Evolutionary conservation across 2,888 invertebrate genomes (phyloP).

Genomic region (Nomada ferruginata): DNA sequence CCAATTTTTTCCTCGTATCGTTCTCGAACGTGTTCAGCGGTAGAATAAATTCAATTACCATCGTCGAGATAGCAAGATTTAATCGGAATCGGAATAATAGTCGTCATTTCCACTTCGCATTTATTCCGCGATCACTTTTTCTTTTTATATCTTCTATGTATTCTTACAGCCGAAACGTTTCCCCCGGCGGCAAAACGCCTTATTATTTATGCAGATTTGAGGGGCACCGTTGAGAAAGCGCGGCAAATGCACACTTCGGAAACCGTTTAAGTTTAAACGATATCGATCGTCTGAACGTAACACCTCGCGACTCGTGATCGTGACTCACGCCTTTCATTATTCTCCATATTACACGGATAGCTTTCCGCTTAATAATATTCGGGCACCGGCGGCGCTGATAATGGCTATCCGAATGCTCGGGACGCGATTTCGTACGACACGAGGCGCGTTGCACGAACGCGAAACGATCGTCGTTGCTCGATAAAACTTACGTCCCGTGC

Average conservation of each 20-base stretch:
- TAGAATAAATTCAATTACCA: background rate
- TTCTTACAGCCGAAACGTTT: background rate
- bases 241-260: conserved; percentile 5
- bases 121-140: background rate
- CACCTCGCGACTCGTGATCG: conserved; percentile 33
- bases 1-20: too few species aligned
- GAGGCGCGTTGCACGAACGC: conserved; percentile 36
- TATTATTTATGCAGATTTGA: conserved; percentile 27
- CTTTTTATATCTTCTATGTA: background rate
- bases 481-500: conserved; percentile 23
- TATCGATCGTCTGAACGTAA: conserved; percentile 36
- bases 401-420: conserved; percentile 40
- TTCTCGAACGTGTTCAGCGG: too few species aligned
- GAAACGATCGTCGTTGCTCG: conserved; percentile 43
- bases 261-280: conserved; percentile 31
- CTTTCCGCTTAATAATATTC: conserved; percentile 64
- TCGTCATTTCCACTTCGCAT: background rate
- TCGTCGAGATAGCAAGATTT: background rate
- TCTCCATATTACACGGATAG: conserved; percentile 56
- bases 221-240: conserved; percentile 3
- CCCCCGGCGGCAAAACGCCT: conserved; percentile 12
- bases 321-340: conserved; percentile 55
- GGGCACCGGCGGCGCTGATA: conserved; percentile 47
- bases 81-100: background rate
- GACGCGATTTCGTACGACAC: conserved; percentile 18